Evolutionary conservation across 1,140 invertebrate species (phyloP).

Genomic region (Pogonomyrmex barbatus): DNA sequence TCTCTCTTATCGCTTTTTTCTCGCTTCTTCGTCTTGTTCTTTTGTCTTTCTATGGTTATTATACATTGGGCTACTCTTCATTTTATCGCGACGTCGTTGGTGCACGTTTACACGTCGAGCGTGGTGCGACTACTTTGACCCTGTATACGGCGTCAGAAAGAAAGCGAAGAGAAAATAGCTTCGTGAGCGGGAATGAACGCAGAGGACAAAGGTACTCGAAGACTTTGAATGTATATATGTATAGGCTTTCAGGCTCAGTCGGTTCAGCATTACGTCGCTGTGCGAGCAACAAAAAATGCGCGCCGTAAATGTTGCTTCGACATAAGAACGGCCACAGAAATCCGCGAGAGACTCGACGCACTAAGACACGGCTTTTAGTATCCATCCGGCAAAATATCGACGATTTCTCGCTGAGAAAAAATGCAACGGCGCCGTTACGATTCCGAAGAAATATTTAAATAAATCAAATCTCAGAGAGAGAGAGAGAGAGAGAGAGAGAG

Average conservation of each 20-base stretch:
- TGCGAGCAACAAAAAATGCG: constrained; percentile 50
- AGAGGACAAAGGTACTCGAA: constrained; percentile 60
- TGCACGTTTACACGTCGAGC: constrained; percentile 16
- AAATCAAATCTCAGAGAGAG: neutral
- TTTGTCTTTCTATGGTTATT: neutral
- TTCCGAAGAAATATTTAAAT: neutral
- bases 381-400: constrained; percentile 58
- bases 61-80: neutral
- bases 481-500: no score
- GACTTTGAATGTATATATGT: constrained; percentile 43
- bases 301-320: constrained; percentile 68
- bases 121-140: constrained; percentile 32
- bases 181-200: constrained; percentile 18
- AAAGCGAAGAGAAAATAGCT: constrained; percentile 68
- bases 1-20: constrained; percentile 54
- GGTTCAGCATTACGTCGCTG: neutral
- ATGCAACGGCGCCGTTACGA: neutral
- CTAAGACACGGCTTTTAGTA: constrained; percentile 56
- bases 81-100: neutral
- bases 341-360: neutral
- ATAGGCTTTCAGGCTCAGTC: neutral
- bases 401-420: constrained; percentile 42
- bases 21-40: constrained; percentile 29
- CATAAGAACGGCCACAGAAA: constrained; percentile 46
- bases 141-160: constrained; percentile 40